Evolutionary conservation across 2,888 invertebrate species (phyloP).

Genomic region (Lycocerus yunnanus): DNA sequence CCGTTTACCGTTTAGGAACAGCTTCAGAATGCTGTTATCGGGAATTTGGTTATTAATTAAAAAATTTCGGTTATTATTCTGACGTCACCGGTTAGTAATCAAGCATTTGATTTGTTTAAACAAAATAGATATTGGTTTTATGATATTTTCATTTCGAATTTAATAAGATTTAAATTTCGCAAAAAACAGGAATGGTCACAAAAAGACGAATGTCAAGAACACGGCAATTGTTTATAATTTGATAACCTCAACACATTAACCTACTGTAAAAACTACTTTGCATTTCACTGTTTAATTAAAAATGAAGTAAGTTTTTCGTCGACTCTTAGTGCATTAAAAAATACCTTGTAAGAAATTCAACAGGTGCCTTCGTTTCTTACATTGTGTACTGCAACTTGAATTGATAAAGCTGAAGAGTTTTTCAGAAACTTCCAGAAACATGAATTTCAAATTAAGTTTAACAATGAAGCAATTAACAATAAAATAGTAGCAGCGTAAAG

Average conservation of each 20-base stretch:
- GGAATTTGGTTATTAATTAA: no score
- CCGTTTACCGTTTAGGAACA: no score
- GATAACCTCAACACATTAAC: background rate
- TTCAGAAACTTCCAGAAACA: background rate
- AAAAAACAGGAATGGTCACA: no score
- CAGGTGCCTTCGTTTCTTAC: background rate
- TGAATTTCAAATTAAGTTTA: background rate
- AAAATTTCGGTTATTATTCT: no score
- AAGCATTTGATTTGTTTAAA: no score
- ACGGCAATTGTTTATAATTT: no score
- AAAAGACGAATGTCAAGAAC: no score
- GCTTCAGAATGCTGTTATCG: no score
- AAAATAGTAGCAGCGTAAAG: background rate
- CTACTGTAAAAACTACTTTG: background rate
- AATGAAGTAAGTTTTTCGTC: background rate
- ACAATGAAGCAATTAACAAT: background rate
- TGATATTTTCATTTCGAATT: no score
- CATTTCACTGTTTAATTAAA: background rate
- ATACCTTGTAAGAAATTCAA: background rate
- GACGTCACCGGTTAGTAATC: no score
- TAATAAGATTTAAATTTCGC: no score
- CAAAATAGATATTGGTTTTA: no score
- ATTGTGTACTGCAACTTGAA: background rate
- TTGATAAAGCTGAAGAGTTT: background rate
- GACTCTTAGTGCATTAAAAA: background rate